Evolutionary conservation across 2,797 vertebrate species (phyloP).

Genomic region (Siniperca obscura): DNA sequence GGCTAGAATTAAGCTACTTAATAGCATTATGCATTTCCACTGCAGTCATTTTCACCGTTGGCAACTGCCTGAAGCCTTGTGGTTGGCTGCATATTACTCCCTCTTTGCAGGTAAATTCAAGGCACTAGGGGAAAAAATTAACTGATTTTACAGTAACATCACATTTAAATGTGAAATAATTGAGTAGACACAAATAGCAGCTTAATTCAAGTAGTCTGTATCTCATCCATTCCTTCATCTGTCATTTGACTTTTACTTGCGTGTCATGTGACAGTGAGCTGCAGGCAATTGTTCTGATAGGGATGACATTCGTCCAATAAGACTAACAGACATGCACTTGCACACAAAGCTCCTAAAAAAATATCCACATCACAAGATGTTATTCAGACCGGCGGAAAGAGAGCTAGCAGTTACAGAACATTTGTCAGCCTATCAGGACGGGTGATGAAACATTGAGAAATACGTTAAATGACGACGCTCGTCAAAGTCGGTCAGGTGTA

Average conservation of each 20-base stretch:
- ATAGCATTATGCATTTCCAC: constrained; percentile 64
- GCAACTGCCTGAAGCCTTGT: constrained; percentile 51
- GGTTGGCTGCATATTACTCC: constrained; percentile 43
- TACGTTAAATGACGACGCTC: constrained; percentile 21
- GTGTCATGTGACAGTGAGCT: constrained; percentile 24
- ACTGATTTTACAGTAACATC: constrained; percentile 29
- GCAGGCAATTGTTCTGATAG: constrained; percentile 24
- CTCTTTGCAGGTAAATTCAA: constrained; percentile 49
- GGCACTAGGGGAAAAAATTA: neutral
- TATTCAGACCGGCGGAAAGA: constrained; percentile 30
- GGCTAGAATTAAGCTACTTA: constrained; percentile 68
- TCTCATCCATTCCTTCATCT: constrained; percentile 25
- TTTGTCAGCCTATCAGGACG: constrained; percentile 76
- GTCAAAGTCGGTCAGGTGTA: constrained; percentile 9
- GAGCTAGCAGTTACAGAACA: constrained; percentile 40
- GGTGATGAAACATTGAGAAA: constrained; percentile 69
- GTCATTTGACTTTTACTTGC: constrained; percentile 25
- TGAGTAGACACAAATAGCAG: constrained; percentile 20
- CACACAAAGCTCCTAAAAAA: constrained; percentile 33
- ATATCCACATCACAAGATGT: constrained; percentile 43
- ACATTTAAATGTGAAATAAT: constrained; percentile 37
- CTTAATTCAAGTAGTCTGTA: constrained; percentile 15
- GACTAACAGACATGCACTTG: constrained; percentile 15
- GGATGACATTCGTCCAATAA: constrained; percentile 23
- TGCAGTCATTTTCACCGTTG: constrained; percentile 56